Evolutionary conservation across 2,888 invertebrate genomes (phyloP).

Genomic region (Dermolepida albohirtum): DNA sequence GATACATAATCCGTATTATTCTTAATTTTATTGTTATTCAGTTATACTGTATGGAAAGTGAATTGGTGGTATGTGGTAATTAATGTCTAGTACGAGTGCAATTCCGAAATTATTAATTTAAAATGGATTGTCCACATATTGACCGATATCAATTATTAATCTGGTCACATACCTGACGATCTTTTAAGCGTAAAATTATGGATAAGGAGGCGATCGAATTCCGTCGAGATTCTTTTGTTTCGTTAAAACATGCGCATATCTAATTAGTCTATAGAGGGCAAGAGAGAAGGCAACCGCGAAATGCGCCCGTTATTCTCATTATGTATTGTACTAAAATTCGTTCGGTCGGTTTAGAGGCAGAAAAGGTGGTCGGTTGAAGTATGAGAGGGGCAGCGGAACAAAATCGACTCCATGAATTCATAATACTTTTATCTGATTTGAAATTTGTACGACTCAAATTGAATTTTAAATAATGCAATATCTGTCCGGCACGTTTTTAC

Average conservation of each 20-base stretch:
- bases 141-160: too few relatives aligned
- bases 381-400: conserved; percentile 9
- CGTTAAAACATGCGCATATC: conserved; percentile 24
- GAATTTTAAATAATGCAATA: conserved; percentile 37
- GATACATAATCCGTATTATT: too few relatives aligned
- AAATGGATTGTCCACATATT: too few relatives aligned
- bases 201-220: too few relatives aligned
- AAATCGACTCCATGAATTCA: conserved; percentile 49
- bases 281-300: background rate
- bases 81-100: too few relatives aligned
- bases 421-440: conserved; percentile 50
- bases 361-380: conserved; percentile 6
- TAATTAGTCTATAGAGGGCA: conserved; percentile 14
- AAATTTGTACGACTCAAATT: conserved; percentile 47
- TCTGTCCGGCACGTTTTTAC: conserved; percentile 30
- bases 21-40: too few relatives aligned
- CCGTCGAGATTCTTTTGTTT: conserved; percentile 12
- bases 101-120: too few relatives aligned
- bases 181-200: too few relatives aligned
- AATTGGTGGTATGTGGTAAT: too few relatives aligned
- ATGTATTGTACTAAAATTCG: conserved; percentile 13
- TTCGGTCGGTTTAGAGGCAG: conserved; percentile 5
- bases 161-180: too few relatives aligned
- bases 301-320: conserved; percentile 9
- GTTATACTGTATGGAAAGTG: too few relatives aligned